Base-by-base conservation (phyloP, 30 jellyfish, hydroid and myxozoan genomes). In the Aurelia aurita region DNA sequence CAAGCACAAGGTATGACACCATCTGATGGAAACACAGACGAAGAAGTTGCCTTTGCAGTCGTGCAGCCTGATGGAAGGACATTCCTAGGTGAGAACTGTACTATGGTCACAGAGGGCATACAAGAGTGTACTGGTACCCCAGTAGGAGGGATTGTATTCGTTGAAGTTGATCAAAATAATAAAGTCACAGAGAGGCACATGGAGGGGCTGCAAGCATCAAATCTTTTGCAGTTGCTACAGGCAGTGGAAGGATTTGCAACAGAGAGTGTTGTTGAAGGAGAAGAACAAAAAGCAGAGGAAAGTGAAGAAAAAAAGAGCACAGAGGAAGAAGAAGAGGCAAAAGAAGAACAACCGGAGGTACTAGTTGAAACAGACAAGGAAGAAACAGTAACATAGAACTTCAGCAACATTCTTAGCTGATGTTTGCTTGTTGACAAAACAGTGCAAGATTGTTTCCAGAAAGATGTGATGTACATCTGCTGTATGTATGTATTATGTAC, bases 141-240 rank as follows among this genome's bases (percentile, higher is more conserved):
- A 7, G 91, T 81, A 11, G 91, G 91, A 26, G 91, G 91, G 19
- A 81, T 81, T 27, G 91, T 81, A 32, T 58, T 81, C 8, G 91
- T 81, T 20, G 91, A 81, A 55, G 69, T 81, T 47, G 91, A 81
- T 61, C 85, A 81, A 23, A 81, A 81, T 70, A 81, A 81, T 28
- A 81, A 81, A 26, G 91, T 81, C 0, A 81, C 91, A 45, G 91
- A 81, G 44, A 51, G 91, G 31, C 91, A 81, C 69, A 68, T 81
- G 84, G 91, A 81, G 44, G 91, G 91, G 16, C 72, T 81, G 78
- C 91, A 81, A 46, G 91, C 91, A 3, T 66, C 91, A n/a, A 81
- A 81, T 55, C 62, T 81, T 32, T 26, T 81, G 78, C 91, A 81
- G 72, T 57, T 81, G 69, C 43, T 81, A 45, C 91, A 81, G 46